These are phyloP conservation scores for Indicator indicator DNA, from an alignment of 2,113 vertebrate species.

Conservation along the genomic window DNA sequence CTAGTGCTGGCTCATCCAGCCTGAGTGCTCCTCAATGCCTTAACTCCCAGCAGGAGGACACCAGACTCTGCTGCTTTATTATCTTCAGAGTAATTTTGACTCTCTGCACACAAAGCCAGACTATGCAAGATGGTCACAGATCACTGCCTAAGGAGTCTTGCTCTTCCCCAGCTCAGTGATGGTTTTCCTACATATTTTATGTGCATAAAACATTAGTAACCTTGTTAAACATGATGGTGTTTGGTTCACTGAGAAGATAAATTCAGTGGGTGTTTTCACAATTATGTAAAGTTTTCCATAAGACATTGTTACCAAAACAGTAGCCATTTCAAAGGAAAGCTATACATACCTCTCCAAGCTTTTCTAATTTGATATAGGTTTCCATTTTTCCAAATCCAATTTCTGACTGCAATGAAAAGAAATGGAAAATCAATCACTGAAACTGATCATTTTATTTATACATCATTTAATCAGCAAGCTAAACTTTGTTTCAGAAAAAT, in stretches of 20 bases:
- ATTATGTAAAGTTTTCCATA: neutral
- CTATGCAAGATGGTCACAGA: neutral
- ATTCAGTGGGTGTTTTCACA: neutral
- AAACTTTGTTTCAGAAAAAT: neutral
- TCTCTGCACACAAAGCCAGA: neutral
- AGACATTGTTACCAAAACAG: neutral
- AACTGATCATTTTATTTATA: neutral
- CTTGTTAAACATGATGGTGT: neutral
- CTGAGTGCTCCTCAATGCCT: neutral
- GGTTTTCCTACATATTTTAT: neutral
- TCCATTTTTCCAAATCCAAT: constrained; percentile 98
- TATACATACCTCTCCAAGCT: constrained; percentile 91
- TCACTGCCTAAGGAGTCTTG: neutral
- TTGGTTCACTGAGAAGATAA: neutral
- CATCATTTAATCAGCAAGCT: neutral
- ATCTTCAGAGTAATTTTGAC: neutral
- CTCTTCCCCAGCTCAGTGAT: neutral
- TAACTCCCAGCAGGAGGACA: neutral
- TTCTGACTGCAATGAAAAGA: constrained; percentile 86
- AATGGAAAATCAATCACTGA: neutral
- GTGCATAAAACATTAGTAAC: neutral
- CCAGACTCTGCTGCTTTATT: neutral
- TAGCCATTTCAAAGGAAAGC: neutral
- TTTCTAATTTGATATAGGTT: constrained; percentile 97
- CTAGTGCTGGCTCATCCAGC: neutral